Evolutionary conservation across 30 jellyfish, hydroid and myxozoan genomes (phyloP).

Genomic region (Chironex yamaguchii): DNA sequence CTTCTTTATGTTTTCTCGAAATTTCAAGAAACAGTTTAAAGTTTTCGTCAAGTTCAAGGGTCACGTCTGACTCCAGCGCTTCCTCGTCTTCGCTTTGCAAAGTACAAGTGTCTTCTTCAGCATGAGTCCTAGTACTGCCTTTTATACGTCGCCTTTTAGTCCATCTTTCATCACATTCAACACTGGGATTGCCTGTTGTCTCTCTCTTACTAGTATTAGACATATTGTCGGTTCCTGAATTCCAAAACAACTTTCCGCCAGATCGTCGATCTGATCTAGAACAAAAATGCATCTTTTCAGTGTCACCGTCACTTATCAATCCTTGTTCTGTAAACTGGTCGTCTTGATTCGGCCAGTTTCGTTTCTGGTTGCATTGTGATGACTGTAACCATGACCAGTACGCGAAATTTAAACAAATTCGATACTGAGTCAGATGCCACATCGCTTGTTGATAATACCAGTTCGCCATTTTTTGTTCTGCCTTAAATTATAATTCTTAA

Average conservation of each 20-base stretch:
- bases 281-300: background rate
- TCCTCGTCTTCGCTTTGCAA: no score
- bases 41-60: conserved; percentile 69
- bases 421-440: conserved; percentile 22
- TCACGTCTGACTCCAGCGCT: background rate
- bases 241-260: background rate
- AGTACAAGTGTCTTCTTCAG: background rate
- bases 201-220: no score
- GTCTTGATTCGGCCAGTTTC: background rate
- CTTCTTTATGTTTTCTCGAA: conserved; percentile 68
- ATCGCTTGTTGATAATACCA: conserved; percentile 6
- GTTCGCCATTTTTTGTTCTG: background rate
- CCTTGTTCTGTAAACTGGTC: background rate
- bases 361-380: background rate
- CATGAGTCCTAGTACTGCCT: background rate
- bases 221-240: background rate
- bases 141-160: background rate
- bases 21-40: conserved; percentile 67
- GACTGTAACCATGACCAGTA: background rate
- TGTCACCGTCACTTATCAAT: background rate
- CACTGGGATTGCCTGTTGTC: background rate
- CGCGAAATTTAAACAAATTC: background rate
- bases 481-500: background rate
- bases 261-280: no score
- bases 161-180: background rate